Base-by-base conservation (phyloP, 2,888 invertebrate genomes). In the Chloromyia formosa region DNA sequence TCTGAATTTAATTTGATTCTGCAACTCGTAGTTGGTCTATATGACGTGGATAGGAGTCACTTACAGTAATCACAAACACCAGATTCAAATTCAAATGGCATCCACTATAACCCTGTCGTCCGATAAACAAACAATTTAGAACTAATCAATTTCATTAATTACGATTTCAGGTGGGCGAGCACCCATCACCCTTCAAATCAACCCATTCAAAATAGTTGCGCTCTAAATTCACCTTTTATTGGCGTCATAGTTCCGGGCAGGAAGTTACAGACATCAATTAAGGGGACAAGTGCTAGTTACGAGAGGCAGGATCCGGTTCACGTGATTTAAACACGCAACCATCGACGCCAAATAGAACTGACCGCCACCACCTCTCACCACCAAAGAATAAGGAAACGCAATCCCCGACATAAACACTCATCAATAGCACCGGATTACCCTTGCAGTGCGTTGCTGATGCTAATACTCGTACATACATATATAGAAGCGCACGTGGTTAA, bases 91-190 rank as follows among this genome's bases (percentile, higher is more conserved):
- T 35, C 27, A 35, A 35, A 35, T 35, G 2, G 7, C 7, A 35
- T 35, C 27, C 27, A 35, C 27, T 35, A 35, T 35, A 35, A 35
- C 27, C 27, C 27, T 64, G 18, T 42, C 40, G 16, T 61, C 35
- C 27, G 12, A 18, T n/a, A 61, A n/a, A 23, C 16, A 16, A 40
- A 10, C 62, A 20, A 54, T 16, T n/a, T 20, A 10, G 35, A 40
- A 69, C 40, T 56, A 58, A 71, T 40, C 58, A 71, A 71, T 71
- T 71, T 71, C 49, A n/a, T 10, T 71, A 71, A 71, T 71, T 71
- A 58, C 71, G 18, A 56, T 71, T 71, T 58, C 16, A 71, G 71
- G 58, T 71, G 56, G 12, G 10, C 16, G 16, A 49, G 49, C 12
- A n/a, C 3, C 49, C 49, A 7, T n/a, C 12, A 49, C 16, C n/a